A percentile compares a stretch with the other conserved stretches of the same genome.
These are phyloP conservation scores for Raphicerus campestris DNA, from an alignment of 2,113 vertebrate species.

Conservation along the genomic window DNA sequence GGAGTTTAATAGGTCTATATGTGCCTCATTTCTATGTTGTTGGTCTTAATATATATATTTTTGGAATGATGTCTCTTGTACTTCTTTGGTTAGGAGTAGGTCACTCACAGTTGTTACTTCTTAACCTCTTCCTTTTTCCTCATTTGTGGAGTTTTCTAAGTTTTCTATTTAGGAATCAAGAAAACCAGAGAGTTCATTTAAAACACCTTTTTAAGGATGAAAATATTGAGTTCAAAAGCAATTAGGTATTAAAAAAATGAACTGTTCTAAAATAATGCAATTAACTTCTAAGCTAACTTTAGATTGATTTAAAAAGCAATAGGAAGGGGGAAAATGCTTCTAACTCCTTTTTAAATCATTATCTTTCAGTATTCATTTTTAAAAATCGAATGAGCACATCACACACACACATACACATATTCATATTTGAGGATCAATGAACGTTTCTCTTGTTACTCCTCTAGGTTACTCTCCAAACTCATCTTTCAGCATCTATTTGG, in stretches of 20 bases:
- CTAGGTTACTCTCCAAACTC: not conserved
- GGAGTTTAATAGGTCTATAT: not conserved
- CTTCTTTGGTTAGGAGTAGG: not conserved
- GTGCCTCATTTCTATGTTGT: not conserved
- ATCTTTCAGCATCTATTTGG: not conserved
- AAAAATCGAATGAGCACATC: not conserved
- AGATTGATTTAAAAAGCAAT: not conserved
- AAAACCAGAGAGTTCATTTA: not conserved
- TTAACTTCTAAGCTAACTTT: slow-evolving; percentile 3
- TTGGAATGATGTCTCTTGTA: not conserved
- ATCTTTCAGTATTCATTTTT: not conserved
- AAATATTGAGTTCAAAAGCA: not conserved
- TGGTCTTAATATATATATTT: rapidly evolving
- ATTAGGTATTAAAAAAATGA: not conserved
- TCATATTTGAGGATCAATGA: not conserved
- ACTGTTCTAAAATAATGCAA: not conserved
- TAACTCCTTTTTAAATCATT: not conserved
- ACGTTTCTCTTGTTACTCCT: not conserved
- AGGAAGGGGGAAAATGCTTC: not conserved
- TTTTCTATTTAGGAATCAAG: not conserved
- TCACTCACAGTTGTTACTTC: not conserved
- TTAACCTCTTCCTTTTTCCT: not conserved
- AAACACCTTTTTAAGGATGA: not conserved
- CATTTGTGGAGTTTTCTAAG: not conserved
- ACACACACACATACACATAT: not conserved